These are phyloP conservation scores for Cryptomyrus ogoouensis DNA, from an alignment of 2,113 vertebrate species.

Conservation along the genomic window DNA sequence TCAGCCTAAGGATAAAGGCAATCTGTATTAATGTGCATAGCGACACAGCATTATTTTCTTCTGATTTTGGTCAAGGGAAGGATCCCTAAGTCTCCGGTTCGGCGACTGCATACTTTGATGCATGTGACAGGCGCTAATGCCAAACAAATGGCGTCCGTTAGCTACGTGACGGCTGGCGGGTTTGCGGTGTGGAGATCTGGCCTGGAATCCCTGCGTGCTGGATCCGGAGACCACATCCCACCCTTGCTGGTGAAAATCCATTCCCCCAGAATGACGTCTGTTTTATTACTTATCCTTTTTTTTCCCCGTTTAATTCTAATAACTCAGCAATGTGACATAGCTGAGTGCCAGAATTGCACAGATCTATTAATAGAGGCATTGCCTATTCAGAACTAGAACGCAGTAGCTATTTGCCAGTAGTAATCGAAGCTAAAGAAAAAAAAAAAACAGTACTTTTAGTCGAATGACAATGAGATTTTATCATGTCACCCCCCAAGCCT, in stretches of 20 bases:
- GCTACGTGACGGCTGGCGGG: background rate
- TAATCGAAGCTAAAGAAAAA: background rate
- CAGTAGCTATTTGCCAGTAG: slow-evolving; percentile 21
- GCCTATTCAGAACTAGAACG: slow-evolving; percentile 33
- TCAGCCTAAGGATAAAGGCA: background rate
- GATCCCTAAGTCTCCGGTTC: slow-evolving; percentile 22
- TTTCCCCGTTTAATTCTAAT: slow-evolving; percentile 47
- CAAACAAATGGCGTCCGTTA: slow-evolving; percentile 24
- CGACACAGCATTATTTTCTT: background rate
- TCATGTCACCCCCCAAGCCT: slow-evolving; percentile 12
- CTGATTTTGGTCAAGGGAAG: background rate
- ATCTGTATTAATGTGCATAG: background rate
- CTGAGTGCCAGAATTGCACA: slow-evolving; percentile 40
- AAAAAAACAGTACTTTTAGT: background rate
- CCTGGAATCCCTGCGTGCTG: background rate
- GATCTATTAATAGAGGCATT: slow-evolving; percentile 46
- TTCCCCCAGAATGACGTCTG: slow-evolving; percentile 33
- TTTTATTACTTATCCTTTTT: slow-evolving; percentile 43
- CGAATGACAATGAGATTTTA: slow-evolving; percentile 12
- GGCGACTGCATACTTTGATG: slow-evolving; percentile 52
- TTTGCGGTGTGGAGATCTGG: background rate
- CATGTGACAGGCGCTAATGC: slow-evolving; percentile 38
- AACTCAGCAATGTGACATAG: slow-evolving; percentile 43
- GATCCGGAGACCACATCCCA: slow-evolving; percentile 28
- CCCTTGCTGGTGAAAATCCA: slow-evolving; percentile 37